Conservation (phyloP, 64 coral and sea anemone genomes). For the Stichodactyla helianthus region DNA sequence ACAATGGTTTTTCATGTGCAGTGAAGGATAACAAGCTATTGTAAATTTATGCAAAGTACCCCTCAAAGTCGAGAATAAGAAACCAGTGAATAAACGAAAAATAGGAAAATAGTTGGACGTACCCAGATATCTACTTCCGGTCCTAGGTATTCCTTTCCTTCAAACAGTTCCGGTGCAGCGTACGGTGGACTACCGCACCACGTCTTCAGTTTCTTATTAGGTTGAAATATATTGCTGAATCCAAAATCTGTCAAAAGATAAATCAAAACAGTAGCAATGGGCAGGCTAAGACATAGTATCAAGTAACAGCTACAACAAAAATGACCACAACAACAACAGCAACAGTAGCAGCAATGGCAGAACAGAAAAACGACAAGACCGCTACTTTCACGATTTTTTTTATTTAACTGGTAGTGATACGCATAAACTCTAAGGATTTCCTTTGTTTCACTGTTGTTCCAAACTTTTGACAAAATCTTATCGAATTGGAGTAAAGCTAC, state of each 20-base stretch:
- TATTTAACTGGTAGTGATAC: too few species aligned
- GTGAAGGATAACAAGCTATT: too few species aligned
- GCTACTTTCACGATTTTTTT: too few species aligned
- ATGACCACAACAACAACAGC: not conserved
- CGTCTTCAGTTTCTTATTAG: conserved; percentile 73
- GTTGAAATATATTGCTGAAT: conserved; percentile 89
- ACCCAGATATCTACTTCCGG: conserved; percentile 97
- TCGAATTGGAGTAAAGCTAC: too few species aligned
- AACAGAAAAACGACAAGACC: not conserved
- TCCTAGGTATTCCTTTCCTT: conserved; percentile 87
- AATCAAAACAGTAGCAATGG: not conserved
- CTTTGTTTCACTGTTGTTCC: too few species aligned
- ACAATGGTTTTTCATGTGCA: too few species aligned
- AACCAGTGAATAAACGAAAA: too few species aligned
- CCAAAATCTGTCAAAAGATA: conserved; percentile 73
- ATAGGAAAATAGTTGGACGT: not conserved
- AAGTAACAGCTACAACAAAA: not conserved
- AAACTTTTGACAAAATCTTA: too few species aligned
- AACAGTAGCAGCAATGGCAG: not conserved
- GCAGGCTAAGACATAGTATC: not conserved
- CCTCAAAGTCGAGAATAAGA: too few species aligned
- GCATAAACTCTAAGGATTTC: too few species aligned
- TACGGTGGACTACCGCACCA: conserved; percentile 98
- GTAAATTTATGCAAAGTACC: too few species aligned
- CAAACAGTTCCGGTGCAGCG: conserved; percentile 91